phyloP scores from a whole-genome alignment of 1,140 invertebrate genomes.

The Berghia stephanieae region DNA sequence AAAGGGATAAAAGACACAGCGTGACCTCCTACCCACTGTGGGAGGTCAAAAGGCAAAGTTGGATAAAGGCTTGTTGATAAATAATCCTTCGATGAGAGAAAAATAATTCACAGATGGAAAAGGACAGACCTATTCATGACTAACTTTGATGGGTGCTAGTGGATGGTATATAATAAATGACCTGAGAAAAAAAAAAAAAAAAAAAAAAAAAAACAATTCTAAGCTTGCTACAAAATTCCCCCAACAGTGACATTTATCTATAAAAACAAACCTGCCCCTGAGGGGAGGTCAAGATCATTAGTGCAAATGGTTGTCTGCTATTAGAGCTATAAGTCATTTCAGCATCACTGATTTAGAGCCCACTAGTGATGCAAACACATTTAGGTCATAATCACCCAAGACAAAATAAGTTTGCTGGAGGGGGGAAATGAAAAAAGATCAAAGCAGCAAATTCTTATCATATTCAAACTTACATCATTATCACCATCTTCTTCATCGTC shows the following conservation, averaged over 20 bases:
- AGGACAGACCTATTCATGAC: not conserved
- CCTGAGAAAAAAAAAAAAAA: constrained; percentile 12
- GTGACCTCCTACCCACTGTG: too few relatives aligned
- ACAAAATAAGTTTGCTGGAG: not conserved
- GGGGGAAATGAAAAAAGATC: not conserved
- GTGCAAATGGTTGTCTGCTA: not conserved
- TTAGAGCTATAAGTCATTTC: not conserved
- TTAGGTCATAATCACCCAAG: not conserved
- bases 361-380: not conserved
- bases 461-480: constrained; percentile 10
- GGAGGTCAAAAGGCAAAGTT: too few relatives aligned
- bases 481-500: constrained; percentile 70
- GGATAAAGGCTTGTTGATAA: too few relatives aligned
- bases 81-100: too few relatives aligned
- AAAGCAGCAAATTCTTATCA: not conserved
- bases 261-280: not conserved
- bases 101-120: too few relatives aligned
- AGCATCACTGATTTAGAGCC: not conserved
- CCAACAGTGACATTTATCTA: not conserved
- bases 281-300: too few relatives aligned
- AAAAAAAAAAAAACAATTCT: not conserved
- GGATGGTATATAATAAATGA: too few relatives aligned
- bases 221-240: not conserved
- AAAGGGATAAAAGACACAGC: too few relatives aligned
- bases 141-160: not conserved